Evolutionary conservation across 2,888 invertebrate genomes (phyloP).

Genomic region (Pachydiplax longipennis): DNA sequence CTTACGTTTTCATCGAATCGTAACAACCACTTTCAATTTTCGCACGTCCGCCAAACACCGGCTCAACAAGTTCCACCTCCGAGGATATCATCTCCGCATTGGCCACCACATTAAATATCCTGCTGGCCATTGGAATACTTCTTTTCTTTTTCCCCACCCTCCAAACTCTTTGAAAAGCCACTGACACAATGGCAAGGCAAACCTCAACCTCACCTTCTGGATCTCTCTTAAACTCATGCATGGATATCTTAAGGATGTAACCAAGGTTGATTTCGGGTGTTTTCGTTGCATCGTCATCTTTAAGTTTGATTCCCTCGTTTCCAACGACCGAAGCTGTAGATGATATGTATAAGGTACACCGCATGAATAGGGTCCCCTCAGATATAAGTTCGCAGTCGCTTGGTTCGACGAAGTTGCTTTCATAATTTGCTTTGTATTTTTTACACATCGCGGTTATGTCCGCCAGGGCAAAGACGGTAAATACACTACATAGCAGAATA

Average conservation of each 20-base stretch:
- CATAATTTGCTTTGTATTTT: background rate
- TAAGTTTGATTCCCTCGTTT: too few species aligned
- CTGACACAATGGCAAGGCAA: background rate
- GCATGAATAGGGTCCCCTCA: background rate
- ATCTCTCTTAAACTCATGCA: background rate
- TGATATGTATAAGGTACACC: background rate
- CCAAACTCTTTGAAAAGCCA: background rate
- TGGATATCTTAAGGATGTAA: background rate
- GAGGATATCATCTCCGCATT: background rate
- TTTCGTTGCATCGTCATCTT: too few species aligned
- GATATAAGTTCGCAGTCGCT: background rate
- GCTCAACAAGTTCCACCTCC: background rate
- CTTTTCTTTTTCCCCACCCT: background rate
- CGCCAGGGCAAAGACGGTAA: too few species aligned
- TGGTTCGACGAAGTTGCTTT: background rate
- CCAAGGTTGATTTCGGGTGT: background rate
- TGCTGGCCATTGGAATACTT: background rate
- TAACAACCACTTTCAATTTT: background rate
- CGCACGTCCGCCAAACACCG: background rate
- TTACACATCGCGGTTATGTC: too few species aligned
- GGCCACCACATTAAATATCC: background rate
- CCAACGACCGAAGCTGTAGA: background rate
- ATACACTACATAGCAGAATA: too few species aligned
- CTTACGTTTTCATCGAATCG: background rate
- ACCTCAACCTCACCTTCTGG: background rate